A percentile compares a stretch with the other conserved stretches of the same genome.
phyloP scores from a whole-genome alignment of 2,888 invertebrate genomes.

The Cordilura impudica region DNA sequence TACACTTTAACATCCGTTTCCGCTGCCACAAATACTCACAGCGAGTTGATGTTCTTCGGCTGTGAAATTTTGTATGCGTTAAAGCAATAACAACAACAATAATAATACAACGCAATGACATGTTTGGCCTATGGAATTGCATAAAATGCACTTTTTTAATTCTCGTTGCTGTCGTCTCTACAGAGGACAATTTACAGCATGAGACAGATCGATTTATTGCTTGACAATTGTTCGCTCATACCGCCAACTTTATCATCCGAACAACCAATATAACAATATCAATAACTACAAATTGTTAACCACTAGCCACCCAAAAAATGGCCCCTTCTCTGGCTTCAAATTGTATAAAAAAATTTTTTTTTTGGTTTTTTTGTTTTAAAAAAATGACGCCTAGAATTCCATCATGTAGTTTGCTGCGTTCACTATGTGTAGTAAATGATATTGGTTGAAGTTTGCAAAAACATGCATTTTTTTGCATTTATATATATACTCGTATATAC shows the following conservation, averaged over 20 bases:
- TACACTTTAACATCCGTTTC: constrained; percentile 65
- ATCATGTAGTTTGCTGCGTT: constrained; percentile 63
- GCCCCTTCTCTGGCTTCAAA: background rate
- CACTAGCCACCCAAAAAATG: background rate
- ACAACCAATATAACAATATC: constrained; percentile 47
- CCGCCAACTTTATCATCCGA: constrained; percentile 29
- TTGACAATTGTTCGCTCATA: constrained; percentile 73
- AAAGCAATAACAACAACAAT: constrained; percentile 33
- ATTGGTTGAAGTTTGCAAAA: constrained; percentile 57
- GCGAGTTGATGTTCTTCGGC: constrained; percentile 28
- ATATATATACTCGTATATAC: no score
- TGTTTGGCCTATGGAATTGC: constrained; percentile 73
- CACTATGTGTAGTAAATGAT: background rate
- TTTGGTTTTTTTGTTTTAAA: constrained; percentile 32
- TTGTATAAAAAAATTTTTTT: constrained; percentile 40
- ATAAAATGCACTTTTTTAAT: constrained; percentile 74
- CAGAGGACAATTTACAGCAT: constrained; percentile 74
- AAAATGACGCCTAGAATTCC: constrained; percentile 69
- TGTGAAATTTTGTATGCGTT: constrained; percentile 50
- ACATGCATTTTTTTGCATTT: constrained; percentile 57
- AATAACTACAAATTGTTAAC: constrained; percentile 67
- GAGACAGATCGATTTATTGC: constrained; percentile 77
- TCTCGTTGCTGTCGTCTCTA: constrained; percentile 25
- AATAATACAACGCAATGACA: constrained; percentile 63
- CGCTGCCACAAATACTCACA: constrained; percentile 50